Percentiles rank a stretch among this genome's conserved stretches.
phyloP scores from a whole-genome alignment of 2,797 vertebrate species.

The Schizopygopsis pylzovi region DNA sequence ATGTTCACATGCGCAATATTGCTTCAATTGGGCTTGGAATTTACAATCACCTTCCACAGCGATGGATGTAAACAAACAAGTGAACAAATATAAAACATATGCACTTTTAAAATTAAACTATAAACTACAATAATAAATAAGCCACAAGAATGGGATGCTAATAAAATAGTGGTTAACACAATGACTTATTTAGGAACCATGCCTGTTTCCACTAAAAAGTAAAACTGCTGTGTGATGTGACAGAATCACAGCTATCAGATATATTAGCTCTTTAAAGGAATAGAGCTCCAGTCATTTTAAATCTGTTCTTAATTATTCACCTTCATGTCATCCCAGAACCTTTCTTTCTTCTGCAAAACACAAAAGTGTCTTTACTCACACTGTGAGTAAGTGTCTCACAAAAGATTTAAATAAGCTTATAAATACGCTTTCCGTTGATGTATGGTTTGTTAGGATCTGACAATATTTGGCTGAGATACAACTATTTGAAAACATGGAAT shows the following conservation, averaged over 20 bases:
- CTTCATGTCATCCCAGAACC: background rate
- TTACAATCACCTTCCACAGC: conserved; percentile 6
- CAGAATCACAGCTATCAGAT: background rate
- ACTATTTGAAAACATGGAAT: too few species aligned
- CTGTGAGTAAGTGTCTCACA: too few species aligned
- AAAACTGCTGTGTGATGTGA: conserved; percentile 1
- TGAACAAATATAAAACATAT: conserved; percentile 10
- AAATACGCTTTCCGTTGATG: too few species aligned
- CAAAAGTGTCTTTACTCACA: background rate
- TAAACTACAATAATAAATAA: conserved; percentile 15
- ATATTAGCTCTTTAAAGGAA: conserved; percentile 5
- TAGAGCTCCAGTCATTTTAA: background rate
- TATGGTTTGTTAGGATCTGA: too few species aligned
- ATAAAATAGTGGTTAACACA: conserved; percentile 22
- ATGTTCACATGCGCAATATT: conserved; percentile 27
- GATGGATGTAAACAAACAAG: conserved; percentile 30
- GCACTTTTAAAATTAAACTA: background rate
- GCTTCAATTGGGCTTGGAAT: conserved; percentile 43
- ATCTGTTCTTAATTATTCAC: background rate
- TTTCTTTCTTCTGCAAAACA: background rate
- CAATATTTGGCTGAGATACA: too few species aligned
- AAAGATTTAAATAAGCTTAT: too few species aligned
- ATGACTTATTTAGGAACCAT: background rate
- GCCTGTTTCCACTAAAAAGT: background rate
- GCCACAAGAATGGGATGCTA: background rate